These are phyloP conservation scores for Pogona vitticeps DNA, from an alignment of 2,113 vertebrate species.

Conservation along the genomic window DNA sequence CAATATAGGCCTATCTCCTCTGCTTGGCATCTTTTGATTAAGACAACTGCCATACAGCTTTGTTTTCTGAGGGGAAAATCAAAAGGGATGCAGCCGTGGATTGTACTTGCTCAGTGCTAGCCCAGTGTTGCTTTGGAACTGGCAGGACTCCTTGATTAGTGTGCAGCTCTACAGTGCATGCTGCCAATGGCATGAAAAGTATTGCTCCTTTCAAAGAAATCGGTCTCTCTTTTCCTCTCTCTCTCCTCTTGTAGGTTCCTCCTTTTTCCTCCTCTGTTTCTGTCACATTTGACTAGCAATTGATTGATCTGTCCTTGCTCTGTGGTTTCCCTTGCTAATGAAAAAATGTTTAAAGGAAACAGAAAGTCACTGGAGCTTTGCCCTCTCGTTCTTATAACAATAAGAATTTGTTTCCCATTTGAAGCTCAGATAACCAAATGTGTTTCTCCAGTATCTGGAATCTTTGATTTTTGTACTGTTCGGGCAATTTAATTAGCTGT, in stretches of 20 bases:
- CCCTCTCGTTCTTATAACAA: constrained; percentile 24
- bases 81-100: constrained; percentile 58
- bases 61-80: constrained; percentile 57
- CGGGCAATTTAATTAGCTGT: constrained; percentile 36
- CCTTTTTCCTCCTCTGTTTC: constrained; percentile 35
- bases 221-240: neutral
- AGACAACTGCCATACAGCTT: constrained; percentile 46
- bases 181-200: constrained; percentile 48
- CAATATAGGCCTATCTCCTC: constrained; percentile 20
- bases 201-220: constrained; percentile 46
- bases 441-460: constrained; percentile 4
- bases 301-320: constrained; percentile 11
- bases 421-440: constrained; percentile 25
- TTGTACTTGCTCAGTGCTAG: constrained; percentile 64
- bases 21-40: constrained; percentile 45
- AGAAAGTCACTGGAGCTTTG: constrained; percentile 36
- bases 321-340: constrained; percentile 31
- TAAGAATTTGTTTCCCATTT: constrained; percentile 22
- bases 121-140: constrained; percentile 59
- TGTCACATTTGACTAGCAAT: constrained; percentile 43
- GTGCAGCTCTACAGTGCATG: constrained; percentile 40
- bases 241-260: neutral
- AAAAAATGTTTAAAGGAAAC: constrained; percentile 22
- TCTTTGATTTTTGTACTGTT: neutral
- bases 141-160: constrained; percentile 59